A percentile compares a stretch with the other conserved stretches of the same genome.
Conservation (phyloP, 2,888 invertebrate species). For the Macropis europaea region DNA sequence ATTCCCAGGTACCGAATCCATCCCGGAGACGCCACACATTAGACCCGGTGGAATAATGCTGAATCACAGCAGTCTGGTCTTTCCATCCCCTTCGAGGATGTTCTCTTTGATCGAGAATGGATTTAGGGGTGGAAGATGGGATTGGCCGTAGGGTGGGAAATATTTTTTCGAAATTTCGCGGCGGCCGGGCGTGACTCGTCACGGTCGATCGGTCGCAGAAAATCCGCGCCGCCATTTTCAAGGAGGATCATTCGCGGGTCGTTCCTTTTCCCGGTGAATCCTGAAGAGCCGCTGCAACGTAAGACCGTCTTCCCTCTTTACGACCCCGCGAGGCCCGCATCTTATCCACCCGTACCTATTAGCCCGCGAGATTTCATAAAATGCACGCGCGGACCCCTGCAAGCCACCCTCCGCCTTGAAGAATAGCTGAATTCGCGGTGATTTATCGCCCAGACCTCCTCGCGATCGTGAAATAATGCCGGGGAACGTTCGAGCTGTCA, state of each 20-base stretch:
- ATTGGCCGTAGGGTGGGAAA: not conserved
- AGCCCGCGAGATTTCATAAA: constrained; percentile 44
- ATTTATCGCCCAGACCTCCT: not conserved
- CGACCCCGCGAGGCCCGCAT: constrained; percentile 42
- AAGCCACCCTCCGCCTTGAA: not conserved
- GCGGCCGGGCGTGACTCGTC: constrained; percentile 10
- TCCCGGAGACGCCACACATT: no score
- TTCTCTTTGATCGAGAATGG: no score
- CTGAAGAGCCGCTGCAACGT: not conserved
- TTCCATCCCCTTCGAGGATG: no score
- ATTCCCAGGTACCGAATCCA: no score
- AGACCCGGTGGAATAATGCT: no score
- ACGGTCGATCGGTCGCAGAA: constrained; percentile 24
- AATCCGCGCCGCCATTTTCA: constrained; percentile 18
- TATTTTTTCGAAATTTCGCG: constrained; percentile 10
- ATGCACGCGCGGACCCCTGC: constrained; percentile 34
- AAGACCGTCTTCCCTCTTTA: constrained; percentile 40
- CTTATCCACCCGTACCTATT: constrained; percentile 38
- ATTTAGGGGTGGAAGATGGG: not conserved
- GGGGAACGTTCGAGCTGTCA: not conserved
- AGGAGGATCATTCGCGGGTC: constrained; percentile 24
- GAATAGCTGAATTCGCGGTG: constrained; percentile 27
- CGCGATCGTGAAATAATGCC: not conserved
- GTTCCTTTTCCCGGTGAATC: not conserved
- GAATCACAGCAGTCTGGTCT: no score